These are phyloP conservation scores for Hipparchia sbordonii DNA, from an alignment of 2,888 invertebrate species.

Conservation along the genomic window DNA sequence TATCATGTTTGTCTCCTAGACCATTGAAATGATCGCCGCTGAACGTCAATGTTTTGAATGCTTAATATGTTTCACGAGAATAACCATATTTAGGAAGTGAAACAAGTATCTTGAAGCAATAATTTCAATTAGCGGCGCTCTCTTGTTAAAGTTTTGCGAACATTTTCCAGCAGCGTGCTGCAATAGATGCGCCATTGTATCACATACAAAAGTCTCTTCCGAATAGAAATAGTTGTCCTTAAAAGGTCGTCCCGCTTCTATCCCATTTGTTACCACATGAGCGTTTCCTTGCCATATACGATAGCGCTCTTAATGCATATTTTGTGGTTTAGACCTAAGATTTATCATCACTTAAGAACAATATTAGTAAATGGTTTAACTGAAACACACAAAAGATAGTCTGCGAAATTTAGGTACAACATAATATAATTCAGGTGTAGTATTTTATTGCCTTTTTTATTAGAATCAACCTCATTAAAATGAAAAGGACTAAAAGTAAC, in stretches of 20 bases:
- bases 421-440: background rate
- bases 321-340: slow-evolving; percentile 26
- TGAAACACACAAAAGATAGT: slow-evolving; percentile 15
- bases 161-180: slow-evolving; percentile 42
- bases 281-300: slow-evolving; percentile 36
- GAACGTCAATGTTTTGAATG: background rate
- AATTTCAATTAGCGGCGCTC: slow-evolving; percentile 71
- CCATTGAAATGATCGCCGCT: background rate
- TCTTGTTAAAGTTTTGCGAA: slow-evolving; percentile 69
- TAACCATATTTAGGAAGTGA: slow-evolving; percentile 11
- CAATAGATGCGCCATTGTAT: slow-evolving; percentile 77
- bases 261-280: slow-evolving; percentile 70
- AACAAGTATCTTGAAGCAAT: slow-evolving; percentile 49
- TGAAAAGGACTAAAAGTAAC: too few relatives aligned
- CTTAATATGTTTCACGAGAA: slow-evolving; percentile 1
- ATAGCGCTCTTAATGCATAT: slow-evolving; percentile 34
- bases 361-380: slow-evolving; percentile 26
- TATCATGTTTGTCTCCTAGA: too few relatives aligned
- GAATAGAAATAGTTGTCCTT: slow-evolving; percentile 68
- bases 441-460: background rate
- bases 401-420: background rate
- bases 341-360: slow-evolving; percentile 33
- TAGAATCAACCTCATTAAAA: too few relatives aligned
- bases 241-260: slow-evolving; percentile 63
- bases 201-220: slow-evolving; percentile 72